A percentile compares a stretch with the other conserved stretches of the same genome.
Evolutionary conservation across 1,140 invertebrate genomes (phyloP).

Genomic region (Heliconius hermathena): DNA sequence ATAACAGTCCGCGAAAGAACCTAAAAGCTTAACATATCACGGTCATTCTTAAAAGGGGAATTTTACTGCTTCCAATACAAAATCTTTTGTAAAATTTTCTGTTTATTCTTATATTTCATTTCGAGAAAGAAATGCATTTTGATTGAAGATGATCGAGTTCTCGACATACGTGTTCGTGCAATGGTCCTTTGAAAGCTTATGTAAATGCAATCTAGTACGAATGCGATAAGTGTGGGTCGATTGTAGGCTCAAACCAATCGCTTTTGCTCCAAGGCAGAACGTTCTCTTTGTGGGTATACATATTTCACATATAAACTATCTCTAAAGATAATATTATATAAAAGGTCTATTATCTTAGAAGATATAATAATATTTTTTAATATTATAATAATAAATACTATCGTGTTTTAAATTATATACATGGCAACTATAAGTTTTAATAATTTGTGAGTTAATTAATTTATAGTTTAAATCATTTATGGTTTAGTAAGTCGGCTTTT

Average conservation of each 20-base stretch:
- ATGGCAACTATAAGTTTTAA: too few relatives aligned
- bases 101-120: conserved; percentile 27
- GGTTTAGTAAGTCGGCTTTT: too few relatives aligned
- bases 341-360: too few relatives aligned
- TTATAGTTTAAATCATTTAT: too few relatives aligned
- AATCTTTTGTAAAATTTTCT: conserved; percentile 26
- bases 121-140: conserved; percentile 26
- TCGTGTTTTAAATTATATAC: too few relatives aligned
- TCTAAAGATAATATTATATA: neutral
- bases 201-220: conserved; percentile 38
- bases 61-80: conserved; percentile 26
- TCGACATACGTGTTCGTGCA: conserved; percentile 31
- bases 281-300: conserved; percentile 28
- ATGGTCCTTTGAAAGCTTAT: conserved; percentile 39
- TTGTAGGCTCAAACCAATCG: conserved; percentile 32
- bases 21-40: conserved; percentile 16
- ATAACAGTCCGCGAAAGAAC: conserved; percentile 32
- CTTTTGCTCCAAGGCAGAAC: conserved; percentile 31
- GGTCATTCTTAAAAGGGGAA: conserved; percentile 13
- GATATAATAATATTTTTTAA: too few relatives aligned
- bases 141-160: conserved; percentile 39
- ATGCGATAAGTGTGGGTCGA: conserved; percentile 32
- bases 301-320: conserved; percentile 13
- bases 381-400: too few relatives aligned
- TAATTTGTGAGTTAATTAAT: too few relatives aligned